Base-by-base conservation (phyloP, 2,888 invertebrate genomes). In the Molorchus minor region DNA sequence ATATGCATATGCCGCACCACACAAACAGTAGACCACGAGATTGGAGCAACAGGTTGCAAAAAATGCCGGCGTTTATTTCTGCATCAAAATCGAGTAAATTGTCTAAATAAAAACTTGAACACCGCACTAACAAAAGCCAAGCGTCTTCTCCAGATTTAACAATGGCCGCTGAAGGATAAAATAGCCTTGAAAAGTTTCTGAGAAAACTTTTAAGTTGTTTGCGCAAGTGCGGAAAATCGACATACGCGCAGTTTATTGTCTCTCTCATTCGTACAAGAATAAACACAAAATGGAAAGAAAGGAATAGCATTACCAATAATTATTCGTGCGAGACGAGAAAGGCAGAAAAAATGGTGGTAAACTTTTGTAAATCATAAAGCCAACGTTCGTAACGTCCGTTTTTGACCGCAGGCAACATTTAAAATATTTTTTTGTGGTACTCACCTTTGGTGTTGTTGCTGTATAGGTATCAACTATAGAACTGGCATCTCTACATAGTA, bases 111-210 rank as follows among this genome's bases (percentile, higher is more conserved):
- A n/a, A 57, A 41, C 36, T 53, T 40, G 44, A 46, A 62, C 52
- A 58, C 61, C 47, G 43, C 59, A 62, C 65, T 59, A 65, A 70
- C 65, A 65, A 67, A 66, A 64, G 67, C 70, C 70, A 76, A 77
- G 77, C 78, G 76, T 78, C 77, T 77, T 77, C 73, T 58, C 64
- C 72, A 71, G 73, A 75, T 76, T 72, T 73, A 79, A 77, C 78
- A 78, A 79, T 79, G 78, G 78, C 79, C 75, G 78, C 79, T 76
- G 72, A 77, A 79, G 77, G 77, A 78, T 77, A 71, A 73, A 73
- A 72, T 72, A 75, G 75, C 80, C 79, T 80, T 79, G 78, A 79
- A 79, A 77, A 77, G 74, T 75, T 80, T 79, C 79, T 79, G 69
- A 79, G 79, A 80, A 77, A 78, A 76, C 68, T 76, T 76, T 73